Base-by-base conservation (phyloP, 2,797 vertebrate genomes). In the Diceros bicornis region DNA sequence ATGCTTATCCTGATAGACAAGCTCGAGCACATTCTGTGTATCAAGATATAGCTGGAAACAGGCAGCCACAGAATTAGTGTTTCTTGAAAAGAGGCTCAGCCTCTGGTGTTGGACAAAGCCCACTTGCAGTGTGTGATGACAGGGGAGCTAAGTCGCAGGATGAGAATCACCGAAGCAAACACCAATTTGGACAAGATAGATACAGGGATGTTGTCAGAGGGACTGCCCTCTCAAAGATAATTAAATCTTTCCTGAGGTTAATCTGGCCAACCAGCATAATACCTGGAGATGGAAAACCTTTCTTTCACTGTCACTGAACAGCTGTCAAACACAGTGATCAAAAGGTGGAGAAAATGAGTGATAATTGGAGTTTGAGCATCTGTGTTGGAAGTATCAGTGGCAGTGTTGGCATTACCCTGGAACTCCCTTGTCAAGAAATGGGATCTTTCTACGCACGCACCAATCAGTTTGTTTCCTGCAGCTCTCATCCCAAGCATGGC, bases 1-100 rank as follows among this genome's bases (percentile, higher is more conserved):
- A 78, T 96, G 66, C 64, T 97, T 96, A 95, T 93, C 72, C 91
- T 92, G 89, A 96, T 44, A 81, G 97, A 93, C 82, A 97, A 82
- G 52, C 66, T 94, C 91, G 84, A 97, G 93, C 50, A 87, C 50
- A 77, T 93, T 97, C 71, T 94, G 66, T 59, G 66, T 97, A 88
- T 95, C 86, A 64, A 95, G 96, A 96, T 89, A 81, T n/a, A 93
- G 72, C 86, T 83, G 92, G 55, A 85, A 79, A 50, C 37, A 91
- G 74, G 71, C 79, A 89, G 66, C 27, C 37, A 20, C 29, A 62
- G 89, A 94, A 96, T 97, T 78, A 91, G 52, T 2, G 23, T 86
- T 95, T 96, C 94, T 86, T 71, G 87, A 93, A 91, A 85, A 93
- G 92, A 93, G 90, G 64, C 86, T 94, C 66, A 93, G 86, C 59